Evolutionary conservation across 2,113 vertebrate genomes (phyloP), one percentile per base, ranked within the genome.

Genomic region (Grammomys dolichurus): DNA sequence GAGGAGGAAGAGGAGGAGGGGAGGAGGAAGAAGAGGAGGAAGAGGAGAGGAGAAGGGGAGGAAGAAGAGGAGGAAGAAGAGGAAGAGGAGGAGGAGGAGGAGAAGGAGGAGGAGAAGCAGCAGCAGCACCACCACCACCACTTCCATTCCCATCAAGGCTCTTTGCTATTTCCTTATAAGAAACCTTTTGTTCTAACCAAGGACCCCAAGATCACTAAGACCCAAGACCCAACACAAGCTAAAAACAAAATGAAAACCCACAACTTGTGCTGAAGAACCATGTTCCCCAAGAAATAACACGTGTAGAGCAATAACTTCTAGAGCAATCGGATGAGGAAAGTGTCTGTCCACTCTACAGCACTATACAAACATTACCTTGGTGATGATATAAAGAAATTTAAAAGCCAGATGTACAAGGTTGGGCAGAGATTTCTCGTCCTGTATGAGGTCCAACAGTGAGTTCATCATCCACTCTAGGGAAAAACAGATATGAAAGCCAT

Each of bases 341-440:
- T 17, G 3, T 60, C 76, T 73, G 19, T 60, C 54, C 6, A 26
- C 63, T 51, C 51, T 33, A 12, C 90, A 73, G 24, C 5, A 33
- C 31, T 46, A 46, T 0, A 7, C 43, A 43, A 87, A 40, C 86
- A 97, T 98, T 98, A 99, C 99, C 99, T 99, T 99, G 58, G 99
- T 99, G 97, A 99, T 99, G 98, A 99, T 98, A 96, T 99, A 99
- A 91, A 99, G 99, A 96, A 99, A 99, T 96, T 99, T 99, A 98
- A 99, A 99, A 94, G 98, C 97, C 97, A 99, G 95, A 96, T 99
- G 99, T 63, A 99, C 92, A 4, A 99, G 97, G 0, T 95, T 91
- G 14, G 98, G 95, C 1, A 99, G 98, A 92, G 99, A 99, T 40
- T 95, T 97, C 36, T 98, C 98, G 97, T 98, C 98, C 73, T 96